Conservation (phyloP, 2,797 vertebrate genomes). For the Neostethus bicornis region DNA sequence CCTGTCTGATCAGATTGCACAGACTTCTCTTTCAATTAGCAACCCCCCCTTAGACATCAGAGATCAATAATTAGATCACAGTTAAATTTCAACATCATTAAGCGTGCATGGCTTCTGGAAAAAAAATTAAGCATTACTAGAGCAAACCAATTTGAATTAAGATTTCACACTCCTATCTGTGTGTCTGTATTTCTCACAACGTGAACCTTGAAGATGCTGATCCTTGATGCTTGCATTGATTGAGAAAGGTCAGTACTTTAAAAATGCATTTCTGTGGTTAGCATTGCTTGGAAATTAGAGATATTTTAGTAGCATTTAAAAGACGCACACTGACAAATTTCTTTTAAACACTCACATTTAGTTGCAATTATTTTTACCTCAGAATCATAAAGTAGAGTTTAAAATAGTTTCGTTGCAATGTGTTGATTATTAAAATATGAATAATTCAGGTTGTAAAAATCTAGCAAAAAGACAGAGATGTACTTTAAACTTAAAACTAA, state of each 20-base stretch:
- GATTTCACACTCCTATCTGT: constrained; percentile 37
- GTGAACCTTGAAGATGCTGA: constrained; percentile 40
- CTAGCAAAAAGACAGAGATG: not conserved
- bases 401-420: constrained; percentile 35
- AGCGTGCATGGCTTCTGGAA: too few relatives aligned
- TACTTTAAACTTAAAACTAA: not conserved
- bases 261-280: not conserved
- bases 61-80: constrained; percentile 78
- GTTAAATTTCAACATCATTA: constrained; percentile 75
- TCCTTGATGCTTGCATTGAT: constrained; percentile 18
- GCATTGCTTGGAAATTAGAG: not conserved
- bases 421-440: not conserved
- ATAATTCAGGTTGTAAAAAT: not conserved
- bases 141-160: constrained; percentile 74
- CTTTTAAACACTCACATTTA: not conserved
- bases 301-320: not conserved
- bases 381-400: constrained; percentile 12
- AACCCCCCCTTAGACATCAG: constrained; percentile 54
- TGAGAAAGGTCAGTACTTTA: constrained; percentile 10
- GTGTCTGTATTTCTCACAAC: constrained; percentile 13
- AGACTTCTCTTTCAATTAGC: constrained; percentile 65
- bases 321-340: not conserved
- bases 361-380: not conserved
- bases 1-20: constrained; percentile 28
- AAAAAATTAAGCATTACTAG: constrained; percentile 81